Percentiles rank a stretch among this genome's conserved stretches.
phyloP scores from a whole-genome alignment of 2,888 invertebrate species.

The Drosophila engyochracea region DNA sequence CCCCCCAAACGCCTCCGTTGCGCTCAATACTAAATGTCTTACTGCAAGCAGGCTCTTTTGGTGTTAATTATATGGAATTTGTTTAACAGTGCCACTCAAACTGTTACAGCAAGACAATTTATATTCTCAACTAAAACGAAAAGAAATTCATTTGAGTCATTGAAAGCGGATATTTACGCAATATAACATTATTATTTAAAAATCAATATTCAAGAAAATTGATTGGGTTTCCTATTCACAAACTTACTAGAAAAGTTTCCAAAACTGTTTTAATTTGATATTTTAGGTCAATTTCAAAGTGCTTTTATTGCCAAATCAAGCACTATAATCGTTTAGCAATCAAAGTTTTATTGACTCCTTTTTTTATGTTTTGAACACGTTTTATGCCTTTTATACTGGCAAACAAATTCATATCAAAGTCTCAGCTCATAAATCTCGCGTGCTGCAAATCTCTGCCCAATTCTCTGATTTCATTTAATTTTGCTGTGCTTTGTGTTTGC shows the following conservation, averaged over 20 bases:
- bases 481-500: conserved; percentile 33
- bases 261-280: background rate
- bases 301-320: conserved; percentile 36
- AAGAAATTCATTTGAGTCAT: background rate
- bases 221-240: background rate
- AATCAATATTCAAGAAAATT: background rate
- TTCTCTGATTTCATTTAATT: conserved; percentile 64
- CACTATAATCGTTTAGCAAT: conserved; percentile 29
- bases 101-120: conserved; percentile 2
- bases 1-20: conserved; percentile 38
- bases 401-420: conserved; percentile 53
- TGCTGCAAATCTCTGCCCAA: conserved; percentile 64
- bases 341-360: conserved; percentile 35
- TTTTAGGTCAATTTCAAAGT: background rate
- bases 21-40: conserved; percentile 7
- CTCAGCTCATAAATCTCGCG: conserved; percentile 77
- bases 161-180: background rate
- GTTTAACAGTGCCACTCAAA: conserved; percentile 13
- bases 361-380: conserved; percentile 17
- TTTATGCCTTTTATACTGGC: conserved; percentile 15
- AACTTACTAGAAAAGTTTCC: background rate
- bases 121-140: background rate
- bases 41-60: conserved; percentile 56
- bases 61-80: conserved; percentile 70
- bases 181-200: background rate